Conservation (phyloP, 2,888 invertebrate species). For the Parapristionchus giblindavisi region DNA sequence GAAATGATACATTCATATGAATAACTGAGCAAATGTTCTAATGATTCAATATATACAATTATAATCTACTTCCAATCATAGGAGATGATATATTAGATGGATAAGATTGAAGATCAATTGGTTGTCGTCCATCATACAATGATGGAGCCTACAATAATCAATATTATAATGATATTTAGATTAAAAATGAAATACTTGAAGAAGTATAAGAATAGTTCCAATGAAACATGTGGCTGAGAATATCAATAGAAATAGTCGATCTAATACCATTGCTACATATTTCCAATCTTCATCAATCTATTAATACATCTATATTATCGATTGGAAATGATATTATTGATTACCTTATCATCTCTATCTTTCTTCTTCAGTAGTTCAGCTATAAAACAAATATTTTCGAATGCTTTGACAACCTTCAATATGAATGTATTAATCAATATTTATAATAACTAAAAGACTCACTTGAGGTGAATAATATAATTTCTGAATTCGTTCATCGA, state of each 20-base stretch:
- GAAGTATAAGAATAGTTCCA: slow-evolving; percentile 76
- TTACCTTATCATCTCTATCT: slow-evolving; percentile 75
- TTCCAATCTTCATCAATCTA: slow-evolving; percentile 63
- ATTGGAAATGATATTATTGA: too few species aligned
- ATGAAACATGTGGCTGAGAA: slow-evolving; percentile 88
- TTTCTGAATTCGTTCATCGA: slow-evolving; percentile 57
- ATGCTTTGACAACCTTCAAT: slow-evolving; percentile 76
- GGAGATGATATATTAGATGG: slow-evolving; percentile 40
- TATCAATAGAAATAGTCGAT: slow-evolving; percentile 90
- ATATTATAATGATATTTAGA: neutral
- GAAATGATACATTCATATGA: too few species aligned
- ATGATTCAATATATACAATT: neutral
- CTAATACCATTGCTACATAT: slow-evolving; percentile 92
- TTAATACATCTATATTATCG: slow-evolving; percentile 2
- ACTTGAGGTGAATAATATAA: slow-evolving; percentile 59
- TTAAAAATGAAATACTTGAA: slow-evolving; percentile 58
- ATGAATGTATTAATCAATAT: neutral
- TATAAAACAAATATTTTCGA: slow-evolving; percentile 93
- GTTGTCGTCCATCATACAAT: slow-evolving; percentile 59
- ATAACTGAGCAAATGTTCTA: neutral
- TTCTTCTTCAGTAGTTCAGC: slow-evolving; percentile 96
- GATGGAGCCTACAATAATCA: slow-evolving; percentile 60
- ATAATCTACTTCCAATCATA: slow-evolving; percentile 18
- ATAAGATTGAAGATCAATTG: slow-evolving; percentile 56
- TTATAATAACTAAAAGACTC: neutral